Percentiles rank a stretch among this genome's conserved stretches.
Conservation (phyloP, 2,888 invertebrate species). For the Mycogona germanica region DNA sequence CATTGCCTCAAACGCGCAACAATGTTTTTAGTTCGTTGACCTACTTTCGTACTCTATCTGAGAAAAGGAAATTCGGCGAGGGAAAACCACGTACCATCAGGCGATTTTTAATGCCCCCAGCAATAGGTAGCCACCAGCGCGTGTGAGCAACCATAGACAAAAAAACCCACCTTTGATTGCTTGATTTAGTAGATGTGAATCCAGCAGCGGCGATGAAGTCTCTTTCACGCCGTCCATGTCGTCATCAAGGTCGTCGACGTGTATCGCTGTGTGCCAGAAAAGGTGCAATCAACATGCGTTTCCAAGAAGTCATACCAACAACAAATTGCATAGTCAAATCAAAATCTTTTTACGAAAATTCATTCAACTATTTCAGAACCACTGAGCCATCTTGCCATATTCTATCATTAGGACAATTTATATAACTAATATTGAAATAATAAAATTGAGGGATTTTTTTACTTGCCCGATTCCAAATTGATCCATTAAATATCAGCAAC, state of each 20-base stretch:
- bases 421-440: no score
- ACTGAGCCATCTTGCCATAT: no score
- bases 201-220: neutral
- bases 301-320: no score
- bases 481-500: no score
- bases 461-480: no score
- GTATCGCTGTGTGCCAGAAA: no score
- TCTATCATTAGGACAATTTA: no score
- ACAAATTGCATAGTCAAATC: neutral
- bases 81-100: neutral
- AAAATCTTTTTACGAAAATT: neutral
- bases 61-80: neutral
- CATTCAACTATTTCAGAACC: neutral
- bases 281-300: neutral
- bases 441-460: no score
- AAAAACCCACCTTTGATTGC: neutral
- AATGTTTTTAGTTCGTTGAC: neutral
- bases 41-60: neutral
- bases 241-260: conserved; percentile 1
- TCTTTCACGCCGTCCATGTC: neutral
- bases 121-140: neutral
- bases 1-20: neutral
- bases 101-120: neutral
- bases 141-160: neutral
- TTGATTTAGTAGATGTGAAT: conserved; percentile 7